Evolutionary conservation across 1,140 invertebrate species (phyloP).

Genomic region (Papilio polytes): DNA sequence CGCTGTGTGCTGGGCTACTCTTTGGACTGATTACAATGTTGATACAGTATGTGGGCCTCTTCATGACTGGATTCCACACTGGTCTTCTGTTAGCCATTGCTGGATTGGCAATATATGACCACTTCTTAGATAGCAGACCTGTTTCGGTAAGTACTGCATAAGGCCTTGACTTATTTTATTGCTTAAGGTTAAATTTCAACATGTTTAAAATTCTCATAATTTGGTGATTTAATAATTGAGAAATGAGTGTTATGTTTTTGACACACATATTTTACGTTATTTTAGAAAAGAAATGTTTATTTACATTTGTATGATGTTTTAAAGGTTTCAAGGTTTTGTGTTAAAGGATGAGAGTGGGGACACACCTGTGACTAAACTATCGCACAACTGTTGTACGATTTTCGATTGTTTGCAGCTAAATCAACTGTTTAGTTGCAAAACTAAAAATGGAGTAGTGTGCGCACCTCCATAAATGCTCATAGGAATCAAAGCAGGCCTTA

Average conservation of each 20-base stretch:
- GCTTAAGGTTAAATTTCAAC: background rate
- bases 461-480: no score
- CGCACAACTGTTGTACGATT: no score
- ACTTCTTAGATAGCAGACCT: conserved; percentile 82
- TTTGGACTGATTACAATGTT: conserved; percentile 93
- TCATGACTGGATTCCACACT: conserved; percentile 92
- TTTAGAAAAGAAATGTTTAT: background rate
- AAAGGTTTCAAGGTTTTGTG: no score
- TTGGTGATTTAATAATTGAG: background rate
- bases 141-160: conserved; percentile 34
- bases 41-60: conserved; percentile 93
- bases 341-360: no score
- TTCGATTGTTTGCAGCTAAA: no score
- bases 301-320: no score
- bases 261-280: background rate
- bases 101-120: conserved; percentile 84
- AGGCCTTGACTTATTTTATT: conserved; percentile 35
- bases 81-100: conserved; percentile 88
- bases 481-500: no score
- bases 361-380: no score
- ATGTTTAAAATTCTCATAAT: background rate
- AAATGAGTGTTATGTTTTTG: background rate
- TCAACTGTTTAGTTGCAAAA: no score
- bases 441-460: no score
- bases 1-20: conserved; percentile 89